phyloP scores from a whole-genome alignment of 2,113 vertebrate genomes.

The Lepisosteus osseus region DNA sequence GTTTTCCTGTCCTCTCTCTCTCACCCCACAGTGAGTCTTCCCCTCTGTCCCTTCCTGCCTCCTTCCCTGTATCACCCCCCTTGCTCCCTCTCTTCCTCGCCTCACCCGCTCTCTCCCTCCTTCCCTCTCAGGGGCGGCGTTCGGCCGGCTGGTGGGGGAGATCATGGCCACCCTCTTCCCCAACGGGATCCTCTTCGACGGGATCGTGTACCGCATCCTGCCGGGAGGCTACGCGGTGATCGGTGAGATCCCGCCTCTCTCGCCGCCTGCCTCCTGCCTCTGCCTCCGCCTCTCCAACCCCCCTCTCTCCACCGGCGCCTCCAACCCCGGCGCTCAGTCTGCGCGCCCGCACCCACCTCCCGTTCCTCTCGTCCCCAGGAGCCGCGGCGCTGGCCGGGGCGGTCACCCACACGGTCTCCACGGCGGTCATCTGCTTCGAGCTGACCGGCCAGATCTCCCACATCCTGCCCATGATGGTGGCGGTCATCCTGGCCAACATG shows the following conservation, averaged over 20 bases:
- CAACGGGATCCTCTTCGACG: conserved; percentile 89
- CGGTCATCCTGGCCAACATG: conserved; percentile 97
- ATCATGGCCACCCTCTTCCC: conserved; percentile 94
- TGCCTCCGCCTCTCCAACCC: not conserved
- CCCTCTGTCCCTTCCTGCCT: no score
- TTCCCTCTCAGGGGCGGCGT: conserved; percentile 79
- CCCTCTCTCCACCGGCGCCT: accelerated
- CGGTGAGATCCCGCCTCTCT: conserved; percentile 66
- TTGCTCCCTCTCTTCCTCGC: not conserved
- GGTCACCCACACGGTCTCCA: conserved; percentile 93
- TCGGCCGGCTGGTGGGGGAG: conserved; percentile 90
- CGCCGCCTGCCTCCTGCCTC: not conserved
- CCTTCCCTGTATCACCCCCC: not conserved
- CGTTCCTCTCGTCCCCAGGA: conserved; percentile 53
- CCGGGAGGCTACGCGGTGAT: conserved; percentile 96
- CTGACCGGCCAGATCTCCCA: conserved; percentile 94
- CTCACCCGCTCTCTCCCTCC: conserved; percentile 30
- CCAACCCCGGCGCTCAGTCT: not conserved
- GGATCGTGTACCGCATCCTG: conserved; percentile 87
- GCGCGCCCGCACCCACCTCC: conserved; percentile 1
- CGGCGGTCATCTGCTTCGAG: conserved; percentile 96
- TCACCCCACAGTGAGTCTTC: no score
- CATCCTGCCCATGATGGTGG: conserved; percentile 97
- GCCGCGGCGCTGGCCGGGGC: conserved; percentile 92
- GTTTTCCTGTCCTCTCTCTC: conserved; percentile 35